A percentile compares a stretch with the other conserved stretches of the same genome.
These are phyloP conservation scores for Uropetala carovei DNA, from an alignment of 2,888 invertebrate species.

Conservation along the genomic window DNA sequence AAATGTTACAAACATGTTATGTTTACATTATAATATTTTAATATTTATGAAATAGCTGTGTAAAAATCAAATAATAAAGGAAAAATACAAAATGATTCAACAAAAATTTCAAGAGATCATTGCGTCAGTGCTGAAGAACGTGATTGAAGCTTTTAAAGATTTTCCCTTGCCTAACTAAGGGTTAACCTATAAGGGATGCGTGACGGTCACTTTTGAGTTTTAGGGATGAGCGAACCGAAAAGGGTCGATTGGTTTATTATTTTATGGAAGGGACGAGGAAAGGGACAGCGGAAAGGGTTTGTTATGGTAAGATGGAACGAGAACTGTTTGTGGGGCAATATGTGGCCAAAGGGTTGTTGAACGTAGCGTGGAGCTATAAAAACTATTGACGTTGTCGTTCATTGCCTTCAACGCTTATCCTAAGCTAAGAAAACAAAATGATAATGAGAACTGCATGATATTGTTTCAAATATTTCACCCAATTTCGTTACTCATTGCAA, in stretches of 20 bases:
- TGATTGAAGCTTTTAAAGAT: not conserved
- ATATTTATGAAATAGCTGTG: no score
- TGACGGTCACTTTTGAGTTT: not conserved
- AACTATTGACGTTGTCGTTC: no score
- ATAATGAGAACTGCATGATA: no score
- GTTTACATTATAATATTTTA: no score
- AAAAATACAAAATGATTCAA: no score
- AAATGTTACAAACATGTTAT: no score
- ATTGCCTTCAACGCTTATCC: no score
- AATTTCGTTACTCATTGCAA: no score
- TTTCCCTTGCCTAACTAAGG: not conserved
- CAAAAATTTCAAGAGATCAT: no score
- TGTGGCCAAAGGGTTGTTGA: not conserved
- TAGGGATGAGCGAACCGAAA: not conserved
- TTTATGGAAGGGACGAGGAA: constrained; percentile 4
- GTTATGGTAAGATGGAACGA: not conserved
- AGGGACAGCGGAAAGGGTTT: not conserved
- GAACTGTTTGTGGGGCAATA: not conserved
- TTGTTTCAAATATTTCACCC: no score
- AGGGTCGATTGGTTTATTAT: constrained; percentile 8
- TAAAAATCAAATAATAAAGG: no score
- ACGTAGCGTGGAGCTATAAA: not conserved
- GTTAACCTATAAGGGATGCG: not conserved
- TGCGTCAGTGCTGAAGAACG: not conserved
- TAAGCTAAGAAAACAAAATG: no score